Evolutionary conservation across 2,113 vertebrate genomes (phyloP).

Genomic region (Chloropsis cyanopogon): DNA sequence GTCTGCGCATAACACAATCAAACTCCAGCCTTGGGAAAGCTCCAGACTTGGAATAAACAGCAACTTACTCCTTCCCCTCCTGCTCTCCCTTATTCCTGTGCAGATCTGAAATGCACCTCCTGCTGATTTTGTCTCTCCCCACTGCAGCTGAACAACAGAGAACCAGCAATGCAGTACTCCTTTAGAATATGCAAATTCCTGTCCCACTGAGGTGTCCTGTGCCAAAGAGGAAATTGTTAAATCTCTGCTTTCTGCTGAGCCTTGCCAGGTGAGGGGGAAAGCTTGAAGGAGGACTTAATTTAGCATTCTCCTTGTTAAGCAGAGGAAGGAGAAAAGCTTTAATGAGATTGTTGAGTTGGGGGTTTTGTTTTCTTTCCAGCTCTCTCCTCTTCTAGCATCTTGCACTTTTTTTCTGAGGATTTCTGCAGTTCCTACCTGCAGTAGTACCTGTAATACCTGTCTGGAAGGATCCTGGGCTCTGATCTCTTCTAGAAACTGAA

Average conservation of each 20-base stretch:
- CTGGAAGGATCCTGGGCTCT: background rate
- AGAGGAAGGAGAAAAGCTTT: conserved; percentile 22
- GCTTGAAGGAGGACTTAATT: conserved; percentile 26
- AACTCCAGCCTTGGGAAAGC: background rate
- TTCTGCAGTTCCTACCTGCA: background rate
- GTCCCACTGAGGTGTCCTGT: background rate
- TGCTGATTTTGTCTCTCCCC: background rate
- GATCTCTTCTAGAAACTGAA: background rate
- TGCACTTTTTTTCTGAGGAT: background rate
- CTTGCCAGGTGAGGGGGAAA: background rate
- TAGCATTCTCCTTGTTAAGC: conserved; percentile 19
- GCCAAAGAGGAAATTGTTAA: background rate
- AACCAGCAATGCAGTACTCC: background rate
- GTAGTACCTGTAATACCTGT: background rate
- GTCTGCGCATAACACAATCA: background rate
- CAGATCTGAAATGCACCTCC: background rate
- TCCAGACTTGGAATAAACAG: background rate
- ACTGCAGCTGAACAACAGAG: background rate
- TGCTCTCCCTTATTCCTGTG: background rate
- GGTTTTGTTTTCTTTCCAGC: background rate
- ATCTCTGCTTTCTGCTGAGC: background rate
- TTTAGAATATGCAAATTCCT: background rate
- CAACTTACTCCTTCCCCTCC: background rate
- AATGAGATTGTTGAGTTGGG: background rate
- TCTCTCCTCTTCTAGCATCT: background rate